These are phyloP conservation scores for Hippasteria phrygiana DNA, from an alignment of 53 echinoderm and acorn worm genomes.

Conservation along the genomic window DNA sequence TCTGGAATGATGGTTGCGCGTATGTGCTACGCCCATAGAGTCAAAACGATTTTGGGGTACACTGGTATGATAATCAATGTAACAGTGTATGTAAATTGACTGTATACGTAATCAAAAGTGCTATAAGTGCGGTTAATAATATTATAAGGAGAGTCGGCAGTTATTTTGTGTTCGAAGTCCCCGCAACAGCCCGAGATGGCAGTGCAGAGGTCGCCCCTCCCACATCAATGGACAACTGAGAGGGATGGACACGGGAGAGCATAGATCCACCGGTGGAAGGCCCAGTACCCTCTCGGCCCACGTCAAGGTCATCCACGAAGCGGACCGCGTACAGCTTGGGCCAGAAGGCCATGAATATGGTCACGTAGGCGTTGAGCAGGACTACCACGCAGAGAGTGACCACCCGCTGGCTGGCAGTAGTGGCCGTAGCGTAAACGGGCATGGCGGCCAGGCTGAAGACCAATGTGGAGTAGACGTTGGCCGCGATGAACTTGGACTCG, in stretches of 20 bases:
- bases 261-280: background rate
- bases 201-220: background rate
- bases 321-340: constrained; percentile 53
- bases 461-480: constrained; percentile 51
- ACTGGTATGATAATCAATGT: too few species aligned
- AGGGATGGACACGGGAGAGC: constrained; percentile 2
- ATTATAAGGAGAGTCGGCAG: too few species aligned
- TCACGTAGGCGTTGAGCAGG: constrained; percentile 55
- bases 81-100: too few species aligned
- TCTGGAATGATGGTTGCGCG: too few species aligned
- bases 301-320: constrained; percentile 14
- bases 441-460: constrained; percentile 51
- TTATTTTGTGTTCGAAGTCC: background rate
- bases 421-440: constrained; percentile 58
- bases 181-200: background rate
- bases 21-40: too few species aligned
- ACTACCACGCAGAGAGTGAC: constrained; percentile 54
- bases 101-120: too few species aligned
- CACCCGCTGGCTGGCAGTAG: constrained; percentile 45
- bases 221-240: constrained; percentile 7
- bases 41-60: too few species aligned
- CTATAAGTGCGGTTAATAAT: too few species aligned
- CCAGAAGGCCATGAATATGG: constrained; percentile 48
- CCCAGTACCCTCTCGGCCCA: background rate
- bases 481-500: constrained; percentile 57